Base-by-base conservation (phyloP, 2,888 invertebrate species). In the Luperina nickerlii region DNA sequence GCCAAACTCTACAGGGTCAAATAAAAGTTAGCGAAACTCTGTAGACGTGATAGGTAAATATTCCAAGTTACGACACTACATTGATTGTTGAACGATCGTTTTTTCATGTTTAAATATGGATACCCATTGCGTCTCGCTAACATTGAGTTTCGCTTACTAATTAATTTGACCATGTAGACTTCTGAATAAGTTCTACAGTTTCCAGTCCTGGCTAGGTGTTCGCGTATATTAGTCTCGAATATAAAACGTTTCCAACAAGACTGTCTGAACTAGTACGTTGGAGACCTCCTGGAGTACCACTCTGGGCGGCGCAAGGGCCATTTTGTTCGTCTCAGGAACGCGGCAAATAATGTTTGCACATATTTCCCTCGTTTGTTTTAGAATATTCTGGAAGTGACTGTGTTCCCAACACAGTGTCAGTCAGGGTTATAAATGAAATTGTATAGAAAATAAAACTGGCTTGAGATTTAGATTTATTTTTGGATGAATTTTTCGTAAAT, bases 271-370 rank as follows among this genome's bases (percentile, higher is more conserved):
- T 76, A 79, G 82, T 84, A 79, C 85, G 86, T 83, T 68, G 82
- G 76, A 88, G 70, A 81, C 85, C 77, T 85, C 71, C 42, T 76
- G 73, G 76, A 89, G 89, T 60, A 60, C 89, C 86, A 79, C 86
- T 89, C 66, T 24, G 45, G 74, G 68, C 73, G 68, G 71, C 80
- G 83, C 76, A 85, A 88, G 89, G 70, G 85, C 86, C 85, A 88
- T 88, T 89, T 89, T 86, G 77, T 82, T 81, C 75, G 77, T 81
- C 86, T 79, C 77, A 74, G 84, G 73, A 78, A 54, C 72, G 60
- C 66, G 68, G 62, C 54, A 81, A 83, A 82, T 83, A 73, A 86
- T 87, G 77, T 86, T 89, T 81, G 68, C 79, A 74, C 79, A 81
- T 83, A 83, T 81, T 86, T 83, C 48, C 8, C 69, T 68, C 69